Evolutionary conservation across 1,140 invertebrate genomes (phyloP), one percentile per base, ranked within the genome.

Genomic region (Papilio machaon): DNA sequence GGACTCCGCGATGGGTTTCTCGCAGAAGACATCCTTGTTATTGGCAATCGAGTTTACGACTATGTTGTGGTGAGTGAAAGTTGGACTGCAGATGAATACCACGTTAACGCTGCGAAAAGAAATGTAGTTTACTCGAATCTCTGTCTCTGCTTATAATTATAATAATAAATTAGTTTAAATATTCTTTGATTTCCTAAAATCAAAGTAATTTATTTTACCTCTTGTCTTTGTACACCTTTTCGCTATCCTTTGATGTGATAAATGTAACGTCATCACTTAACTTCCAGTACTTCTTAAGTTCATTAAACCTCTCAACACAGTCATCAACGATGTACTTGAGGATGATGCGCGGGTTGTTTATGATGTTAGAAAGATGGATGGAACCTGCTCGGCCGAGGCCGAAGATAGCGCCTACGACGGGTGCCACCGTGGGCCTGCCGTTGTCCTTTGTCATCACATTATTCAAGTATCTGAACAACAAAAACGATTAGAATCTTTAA

Each of bases 1-100:
- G 78, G 95, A 91, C 73, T 96, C 94, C 15, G 96, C 96, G 30
- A 97, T 95, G 0, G 97, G 97, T 87, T 97, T 97, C 87, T 97
- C 97, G 86, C 96, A 97, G 85, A 97, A 96, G 0, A 97, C 96
- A 13, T 96, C 95, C 84, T 96, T 96, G 83, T 96, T 96, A 58
- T 95, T 93, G 13, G 95, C 85, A n/a, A 97, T 87, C 1, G 96
- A 95, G 80, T 95, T 95, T 0, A 92, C 92, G 1, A 97, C 95
- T 15, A 97, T 95, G 1, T 92, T 85, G 85, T 96, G 95, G 86
- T 97, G 96, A 0, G 96, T 95, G 82, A 86, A 95, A 0, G 96
- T 97, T 7, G 96, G 96, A 1, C 96, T 96, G 1, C 95, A 92
- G 19, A 97, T 95, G 54, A 97, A 85, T 0, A 96, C 94, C 9